A percentile compares a stretch with the other conserved stretches of the same genome.
phyloP scores from a whole-genome alignment of 1,140 invertebrate species.

The Periplaneta americana region DNA sequence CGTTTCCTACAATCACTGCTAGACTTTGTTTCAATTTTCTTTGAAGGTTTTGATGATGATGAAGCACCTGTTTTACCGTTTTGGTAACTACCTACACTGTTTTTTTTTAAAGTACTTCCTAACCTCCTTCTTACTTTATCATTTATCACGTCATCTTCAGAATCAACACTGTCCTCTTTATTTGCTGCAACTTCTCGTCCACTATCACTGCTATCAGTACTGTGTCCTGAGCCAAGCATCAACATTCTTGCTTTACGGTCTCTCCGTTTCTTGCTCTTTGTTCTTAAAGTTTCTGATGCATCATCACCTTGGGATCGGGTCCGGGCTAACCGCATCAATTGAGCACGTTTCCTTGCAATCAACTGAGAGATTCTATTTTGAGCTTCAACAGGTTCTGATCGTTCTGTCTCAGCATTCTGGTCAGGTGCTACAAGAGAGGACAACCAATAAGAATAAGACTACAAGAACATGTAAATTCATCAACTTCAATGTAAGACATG shows the following conservation, averaged over 20 bases:
- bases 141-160: background rate
- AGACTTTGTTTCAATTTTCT: background rate
- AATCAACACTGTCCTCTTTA: background rate
- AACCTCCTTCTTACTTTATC: background rate
- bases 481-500: background rate
- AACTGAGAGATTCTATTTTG: constrained; percentile 14
- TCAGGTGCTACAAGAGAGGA: background rate
- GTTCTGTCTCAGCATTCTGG: background rate
- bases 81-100: background rate
- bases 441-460: background rate
- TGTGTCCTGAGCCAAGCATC: background rate
- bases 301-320: background rate
- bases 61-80: background rate
- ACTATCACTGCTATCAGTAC: constrained; percentile 8
- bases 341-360: constrained; percentile 15
- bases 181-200: background rate
- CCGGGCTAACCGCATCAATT: constrained; percentile 13
- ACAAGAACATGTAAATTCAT: background rate
- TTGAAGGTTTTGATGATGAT: background rate
- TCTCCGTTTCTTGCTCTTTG: background rate
- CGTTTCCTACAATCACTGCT: background rate
- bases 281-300: background rate
- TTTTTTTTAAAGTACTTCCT: background rate
- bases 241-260: background rate
- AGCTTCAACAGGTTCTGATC: background rate